Evolutionary conservation across 2,113 vertebrate genomes (phyloP).

Genomic region (Chitala chitala): DNA sequence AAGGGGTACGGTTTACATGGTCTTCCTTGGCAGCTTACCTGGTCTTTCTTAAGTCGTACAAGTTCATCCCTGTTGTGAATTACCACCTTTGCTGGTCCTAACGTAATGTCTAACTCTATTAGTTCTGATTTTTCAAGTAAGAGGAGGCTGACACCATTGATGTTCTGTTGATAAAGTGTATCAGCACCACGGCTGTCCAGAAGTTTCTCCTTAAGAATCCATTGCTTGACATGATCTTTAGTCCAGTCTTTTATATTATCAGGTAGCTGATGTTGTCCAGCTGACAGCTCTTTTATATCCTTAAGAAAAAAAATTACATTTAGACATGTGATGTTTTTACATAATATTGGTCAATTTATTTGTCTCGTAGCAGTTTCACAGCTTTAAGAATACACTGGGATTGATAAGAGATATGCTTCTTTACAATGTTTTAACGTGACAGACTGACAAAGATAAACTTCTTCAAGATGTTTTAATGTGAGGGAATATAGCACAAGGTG

Average conservation of each 20-base stretch:
- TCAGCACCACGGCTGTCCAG: constrained; percentile 36
- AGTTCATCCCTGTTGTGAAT: constrained; percentile 43
- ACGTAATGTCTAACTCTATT: constrained; percentile 21
- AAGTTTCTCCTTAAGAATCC: constrained; percentile 36
- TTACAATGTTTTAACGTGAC: too few relatives aligned
- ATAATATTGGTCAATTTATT: too few relatives aligned
- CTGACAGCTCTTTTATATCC: constrained; percentile 8
- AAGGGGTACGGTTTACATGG: constrained; percentile 55
- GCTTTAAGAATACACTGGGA: too few relatives aligned
- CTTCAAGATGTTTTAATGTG: too few relatives aligned
- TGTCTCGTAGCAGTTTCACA: too few relatives aligned
- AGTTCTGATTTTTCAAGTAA: constrained; percentile 38
- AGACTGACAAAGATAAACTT: too few relatives aligned
- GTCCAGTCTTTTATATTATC: constrained; percentile 47
- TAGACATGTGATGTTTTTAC: too few relatives aligned
- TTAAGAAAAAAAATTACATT: constrained; percentile 27
- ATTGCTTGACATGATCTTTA: constrained; percentile 49
- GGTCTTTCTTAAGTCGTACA: constrained; percentile 34
- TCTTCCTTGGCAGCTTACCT: constrained; percentile 4
- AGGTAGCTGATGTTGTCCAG: constrained; percentile 22
- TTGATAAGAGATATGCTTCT: too few relatives aligned
- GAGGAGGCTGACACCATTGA: constrained; percentile 45
- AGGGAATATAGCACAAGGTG: too few relatives aligned
- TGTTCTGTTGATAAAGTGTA: constrained; percentile 39
- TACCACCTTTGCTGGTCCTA: constrained; percentile 48